phyloP scores from a whole-genome alignment of 2,113 vertebrate genomes.

The Takifugu flavidus region DNA sequence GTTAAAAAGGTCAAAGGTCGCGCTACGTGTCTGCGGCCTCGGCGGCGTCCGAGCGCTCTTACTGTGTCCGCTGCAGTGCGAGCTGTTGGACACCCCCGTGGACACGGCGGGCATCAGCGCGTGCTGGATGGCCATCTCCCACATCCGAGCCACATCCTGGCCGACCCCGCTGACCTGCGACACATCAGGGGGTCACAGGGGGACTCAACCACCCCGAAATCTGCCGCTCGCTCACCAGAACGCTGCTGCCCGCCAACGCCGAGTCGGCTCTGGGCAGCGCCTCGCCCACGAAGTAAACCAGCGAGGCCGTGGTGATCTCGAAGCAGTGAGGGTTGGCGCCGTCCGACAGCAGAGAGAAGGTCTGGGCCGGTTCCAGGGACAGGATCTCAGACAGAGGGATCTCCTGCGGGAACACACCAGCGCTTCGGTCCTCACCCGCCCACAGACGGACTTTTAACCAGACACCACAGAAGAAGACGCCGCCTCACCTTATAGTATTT shows the following conservation, averaged over 20 bases:
- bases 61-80: neutral
- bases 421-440: neutral
- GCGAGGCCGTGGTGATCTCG: constrained; percentile 87
- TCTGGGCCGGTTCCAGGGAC: constrained; percentile 88
- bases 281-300: constrained; percentile 93
- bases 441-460: neutral
- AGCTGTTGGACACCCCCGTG: neutral
- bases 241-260: constrained; percentile 18
- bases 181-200: neutral
- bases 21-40: too few species aligned
- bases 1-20: too few species aligned
- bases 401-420: constrained; percentile 75
- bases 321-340: constrained; percentile 91
- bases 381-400: constrained; percentile 96
- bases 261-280: constrained; percentile 66
- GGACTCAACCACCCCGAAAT: too few species aligned
- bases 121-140: constrained; percentile 95
- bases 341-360: constrained; percentile 78
- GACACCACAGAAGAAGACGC: too few species aligned
- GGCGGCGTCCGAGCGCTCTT: neutral
- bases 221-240: constrained; percentile 39
- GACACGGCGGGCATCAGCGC: constrained; percentile 69
- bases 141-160: constrained; percentile 88
- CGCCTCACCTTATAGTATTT: constrained; percentile 93
- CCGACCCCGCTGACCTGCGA: constrained; percentile 82